Evolutionary conservation across 1,140 invertebrate genomes (phyloP).

Genomic region (Trichonephila inaurata): DNA sequence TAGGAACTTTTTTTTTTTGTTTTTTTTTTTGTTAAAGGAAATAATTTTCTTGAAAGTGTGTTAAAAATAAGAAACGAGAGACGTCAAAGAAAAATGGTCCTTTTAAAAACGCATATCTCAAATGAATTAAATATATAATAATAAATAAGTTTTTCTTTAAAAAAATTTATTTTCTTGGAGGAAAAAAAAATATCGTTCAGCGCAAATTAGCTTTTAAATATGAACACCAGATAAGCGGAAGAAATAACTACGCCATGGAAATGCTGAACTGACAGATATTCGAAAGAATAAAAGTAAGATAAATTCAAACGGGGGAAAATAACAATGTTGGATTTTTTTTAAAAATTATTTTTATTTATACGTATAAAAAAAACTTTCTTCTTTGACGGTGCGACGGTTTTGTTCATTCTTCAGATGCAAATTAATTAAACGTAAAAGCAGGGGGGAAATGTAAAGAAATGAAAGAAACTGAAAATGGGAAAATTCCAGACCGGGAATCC

Average conservation of each 20-base stretch:
- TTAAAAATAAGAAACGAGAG: not conserved
- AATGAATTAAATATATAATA: not conserved
- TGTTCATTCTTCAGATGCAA: not conserved
- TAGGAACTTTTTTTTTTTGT: not conserved
- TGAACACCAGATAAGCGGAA: not conserved
- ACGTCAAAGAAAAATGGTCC: not conserved
- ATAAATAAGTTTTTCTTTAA: not conserved
- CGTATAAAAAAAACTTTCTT: not conserved
- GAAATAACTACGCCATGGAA: not conserved
- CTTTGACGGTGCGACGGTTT: not conserved
- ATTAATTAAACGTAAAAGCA: not conserved
- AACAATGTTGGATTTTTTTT: not conserved
- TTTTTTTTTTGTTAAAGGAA: too few species aligned
- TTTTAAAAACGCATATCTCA: constrained; percentile 18
- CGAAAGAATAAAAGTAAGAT: not conserved
- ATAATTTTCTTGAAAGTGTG: not conserved
- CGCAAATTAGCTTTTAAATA: constrained; percentile 31
- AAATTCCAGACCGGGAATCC: not conserved
- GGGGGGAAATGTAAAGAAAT: not conserved
- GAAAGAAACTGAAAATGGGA: not conserved
- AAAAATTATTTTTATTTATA: not conserved
- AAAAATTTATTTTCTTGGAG: not conserved
- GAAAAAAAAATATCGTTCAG: not conserved
- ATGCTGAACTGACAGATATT: not conserved
- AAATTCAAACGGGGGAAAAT: not conserved